These are phyloP conservation scores for Tetropium fuscum DNA, from an alignment of 2,888 invertebrate genomes.

Conservation along the genomic window DNA sequence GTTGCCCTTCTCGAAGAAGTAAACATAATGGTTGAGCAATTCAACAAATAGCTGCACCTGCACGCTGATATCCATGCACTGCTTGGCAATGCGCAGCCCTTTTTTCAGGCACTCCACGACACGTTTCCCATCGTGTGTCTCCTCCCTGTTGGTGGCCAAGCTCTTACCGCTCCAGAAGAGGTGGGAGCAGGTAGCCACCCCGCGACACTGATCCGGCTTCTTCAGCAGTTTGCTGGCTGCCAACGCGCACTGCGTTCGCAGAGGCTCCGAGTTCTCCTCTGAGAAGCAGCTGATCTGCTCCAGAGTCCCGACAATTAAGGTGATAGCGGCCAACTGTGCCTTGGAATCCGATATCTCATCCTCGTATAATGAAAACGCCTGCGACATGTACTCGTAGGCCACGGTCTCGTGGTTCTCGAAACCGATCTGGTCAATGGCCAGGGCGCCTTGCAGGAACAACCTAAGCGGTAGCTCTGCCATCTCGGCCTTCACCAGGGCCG, in stretches of 20 bases:
- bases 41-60: conserved; percentile 97
- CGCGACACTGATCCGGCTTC: conserved; percentile 98
- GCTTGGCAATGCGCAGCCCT: conserved; percentile 95
- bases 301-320: conserved; percentile 94
- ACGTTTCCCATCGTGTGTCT: conserved; percentile 90
- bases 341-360: conserved; percentile 99
- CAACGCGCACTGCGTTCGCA: conserved; percentile 94
- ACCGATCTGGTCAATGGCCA: conserved; percentile 91
- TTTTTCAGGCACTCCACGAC: conserved; percentile 97
- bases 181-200: conserved; percentile 93
- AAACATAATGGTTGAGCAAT: conserved; percentile 92
- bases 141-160: conserved; percentile 59
- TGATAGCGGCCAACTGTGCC: conserved; percentile 95
- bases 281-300: conserved; percentile 95
- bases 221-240: conserved; percentile 94
- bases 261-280: conserved; percentile 96
- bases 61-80: conserved; percentile 97
- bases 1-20: conserved; percentile 88
- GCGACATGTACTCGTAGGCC: conserved; percentile 98
- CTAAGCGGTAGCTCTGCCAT: conserved; percentile 93
- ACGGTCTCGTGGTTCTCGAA: conserved; percentile 97
- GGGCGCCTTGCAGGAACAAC: conserved; percentile 94
- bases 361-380: conserved; percentile 96
- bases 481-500: conserved; percentile 94
- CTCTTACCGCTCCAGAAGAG: conserved; percentile 96